Conservation (phyloP, 2,113 vertebrate species). For the Phalacrocorax aristotelis region DNA sequence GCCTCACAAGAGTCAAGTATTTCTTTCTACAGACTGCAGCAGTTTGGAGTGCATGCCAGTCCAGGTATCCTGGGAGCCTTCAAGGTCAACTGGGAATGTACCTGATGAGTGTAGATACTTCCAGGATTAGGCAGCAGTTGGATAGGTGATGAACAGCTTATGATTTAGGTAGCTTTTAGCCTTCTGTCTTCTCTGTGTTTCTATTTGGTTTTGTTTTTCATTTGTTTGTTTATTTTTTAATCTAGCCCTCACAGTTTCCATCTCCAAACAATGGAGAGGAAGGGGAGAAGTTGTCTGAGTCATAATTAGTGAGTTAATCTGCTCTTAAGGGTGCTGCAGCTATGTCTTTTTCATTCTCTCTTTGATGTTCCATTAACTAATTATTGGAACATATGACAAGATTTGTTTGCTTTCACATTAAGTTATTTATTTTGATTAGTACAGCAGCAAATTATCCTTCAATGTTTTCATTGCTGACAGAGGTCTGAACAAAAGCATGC, state of each 20-base stretch:
- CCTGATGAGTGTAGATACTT: neutral
- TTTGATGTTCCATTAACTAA: neutral
- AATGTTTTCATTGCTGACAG: neutral
- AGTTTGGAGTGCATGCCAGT: neutral
- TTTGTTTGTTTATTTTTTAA: neutral
- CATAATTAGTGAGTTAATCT: neutral
- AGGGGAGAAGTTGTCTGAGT: neutral
- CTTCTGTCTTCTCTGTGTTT: neutral
- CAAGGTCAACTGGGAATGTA: neutral
- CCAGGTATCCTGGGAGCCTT: neutral
- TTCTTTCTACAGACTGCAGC: neutral
- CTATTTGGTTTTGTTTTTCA: neutral
- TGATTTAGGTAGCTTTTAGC: neutral
- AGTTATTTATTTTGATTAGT: neutral
- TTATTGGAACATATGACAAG: neutral
- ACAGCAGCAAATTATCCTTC: neutral
- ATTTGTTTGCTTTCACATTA: neutral
- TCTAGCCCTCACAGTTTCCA: neutral
- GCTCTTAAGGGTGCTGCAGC: neutral
- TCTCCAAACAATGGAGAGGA: neutral
- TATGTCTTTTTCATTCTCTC: neutral
- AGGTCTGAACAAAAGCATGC: neutral
- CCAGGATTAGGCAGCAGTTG: neutral
- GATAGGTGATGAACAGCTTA: neutral
- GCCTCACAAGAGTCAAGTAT: fast-evolving